These are phyloP conservation scores for Percina caprodes DNA, from an alignment of 2,113 vertebrate species.

Conservation along the genomic window DNA sequence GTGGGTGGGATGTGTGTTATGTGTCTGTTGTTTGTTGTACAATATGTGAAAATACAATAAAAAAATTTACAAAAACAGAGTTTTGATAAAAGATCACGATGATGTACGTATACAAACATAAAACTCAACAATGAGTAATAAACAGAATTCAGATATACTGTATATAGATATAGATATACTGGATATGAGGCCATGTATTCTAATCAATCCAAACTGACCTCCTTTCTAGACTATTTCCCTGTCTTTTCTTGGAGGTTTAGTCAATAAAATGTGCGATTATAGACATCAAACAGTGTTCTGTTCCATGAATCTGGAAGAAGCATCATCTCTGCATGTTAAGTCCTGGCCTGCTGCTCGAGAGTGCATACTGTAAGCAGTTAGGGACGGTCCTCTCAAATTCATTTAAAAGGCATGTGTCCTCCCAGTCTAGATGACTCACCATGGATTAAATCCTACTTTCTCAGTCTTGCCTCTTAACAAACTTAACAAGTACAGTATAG, in stretches of 20 bases:
- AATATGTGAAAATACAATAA: no score
- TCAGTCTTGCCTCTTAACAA: not conserved
- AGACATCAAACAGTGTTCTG: constrained; percentile 43
- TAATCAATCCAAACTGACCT: not conserved
- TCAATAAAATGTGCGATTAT: constrained; percentile 14
- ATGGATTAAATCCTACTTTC: not conserved
- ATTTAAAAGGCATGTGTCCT: not conserved
- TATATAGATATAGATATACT: not conserved
- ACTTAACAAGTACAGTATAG: not conserved
- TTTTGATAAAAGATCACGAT: not conserved
- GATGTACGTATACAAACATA: not conserved
- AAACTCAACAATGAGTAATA: not conserved
- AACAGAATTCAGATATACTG: not conserved
- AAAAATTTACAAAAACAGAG: no score
- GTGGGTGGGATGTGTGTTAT: no score
- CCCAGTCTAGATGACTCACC: not conserved
- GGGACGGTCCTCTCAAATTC: not conserved
- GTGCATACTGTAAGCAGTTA: not conserved
- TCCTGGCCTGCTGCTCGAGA: not conserved
- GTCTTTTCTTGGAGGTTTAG: constrained; percentile 26
- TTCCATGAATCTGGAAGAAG: constrained; percentile 49
- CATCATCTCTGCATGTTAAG: constrained; percentile 35
- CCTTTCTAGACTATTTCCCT: not conserved
- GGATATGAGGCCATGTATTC: not conserved
- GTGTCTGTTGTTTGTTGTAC: no score